phyloP scores from a whole-genome alignment of 2,797 vertebrate species.

The Sebastes hubbsi region DNA sequence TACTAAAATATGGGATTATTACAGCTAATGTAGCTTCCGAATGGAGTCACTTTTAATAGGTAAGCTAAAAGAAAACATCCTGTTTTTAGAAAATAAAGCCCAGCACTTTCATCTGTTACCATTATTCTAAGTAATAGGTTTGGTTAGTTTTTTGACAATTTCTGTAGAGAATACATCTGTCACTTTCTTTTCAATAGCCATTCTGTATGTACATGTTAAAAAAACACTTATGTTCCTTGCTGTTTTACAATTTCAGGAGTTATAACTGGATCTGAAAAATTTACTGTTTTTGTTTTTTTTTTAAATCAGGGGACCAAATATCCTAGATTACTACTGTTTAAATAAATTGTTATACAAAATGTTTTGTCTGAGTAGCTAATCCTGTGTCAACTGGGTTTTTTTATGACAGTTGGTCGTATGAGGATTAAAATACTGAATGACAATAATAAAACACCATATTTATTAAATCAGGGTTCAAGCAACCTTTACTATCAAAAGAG shows the following conservation, averaged over 20 bases:
- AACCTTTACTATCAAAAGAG: too few species aligned
- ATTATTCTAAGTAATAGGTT: background rate
- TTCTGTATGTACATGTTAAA: slow-evolving; percentile 6
- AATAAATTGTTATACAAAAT: slow-evolving; percentile 67
- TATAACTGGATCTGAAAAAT: slow-evolving; percentile 28
- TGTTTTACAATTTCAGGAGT: slow-evolving; percentile 14
- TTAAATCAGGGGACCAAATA: slow-evolving; percentile 62
- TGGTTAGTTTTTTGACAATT: background rate
- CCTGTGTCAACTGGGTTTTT: background rate
- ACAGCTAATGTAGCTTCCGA: background rate
- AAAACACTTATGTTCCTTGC: background rate
- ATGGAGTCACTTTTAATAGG: background rate
- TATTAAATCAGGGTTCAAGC: background rate
- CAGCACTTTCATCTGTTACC: background rate
- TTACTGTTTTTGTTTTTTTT: slow-evolving; percentile 25
- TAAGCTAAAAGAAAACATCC: background rate
- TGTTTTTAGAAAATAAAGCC: background rate
- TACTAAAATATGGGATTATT: background rate
- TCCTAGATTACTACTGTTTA: slow-evolving; percentile 55
- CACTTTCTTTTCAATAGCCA: slow-evolving; percentile 2
- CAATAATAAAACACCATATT: background rate
- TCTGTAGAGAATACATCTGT: background rate
- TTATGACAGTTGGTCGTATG: background rate
- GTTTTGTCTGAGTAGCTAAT: background rate
- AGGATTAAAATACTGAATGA: background rate